Percentiles rank a stretch among this genome's conserved stretches.
Evolutionary conservation across 2,113 vertebrate species (phyloP).

Genomic region (Caranx melampygus): DNA sequence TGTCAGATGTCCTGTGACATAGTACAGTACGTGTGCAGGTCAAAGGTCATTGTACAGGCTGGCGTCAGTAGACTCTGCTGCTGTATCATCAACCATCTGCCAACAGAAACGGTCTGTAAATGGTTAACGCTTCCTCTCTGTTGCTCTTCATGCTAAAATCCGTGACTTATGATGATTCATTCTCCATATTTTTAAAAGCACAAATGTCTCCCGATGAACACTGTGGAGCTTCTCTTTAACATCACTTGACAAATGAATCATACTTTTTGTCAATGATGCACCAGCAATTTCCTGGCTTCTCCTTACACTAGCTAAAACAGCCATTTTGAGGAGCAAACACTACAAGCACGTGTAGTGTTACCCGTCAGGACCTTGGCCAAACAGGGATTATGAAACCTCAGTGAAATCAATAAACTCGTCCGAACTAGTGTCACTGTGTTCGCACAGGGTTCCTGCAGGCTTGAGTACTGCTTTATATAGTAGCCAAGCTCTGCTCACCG

Average conservation of each 20-base stretch:
- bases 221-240: not conserved
- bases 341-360: not conserved
- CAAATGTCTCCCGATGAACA: not conserved
- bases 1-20: not conserved
- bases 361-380: not conserved
- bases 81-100: constrained; percentile 6
- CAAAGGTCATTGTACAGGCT: not conserved
- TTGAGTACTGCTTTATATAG: constrained; percentile 32
- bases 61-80: not conserved
- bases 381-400: not conserved
- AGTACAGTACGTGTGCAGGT: not conserved
- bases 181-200: constrained; percentile 6
- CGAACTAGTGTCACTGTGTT: not conserved
- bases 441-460: not conserved
- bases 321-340: constrained; percentile 8
- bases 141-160: not conserved
- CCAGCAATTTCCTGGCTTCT: not conserved
- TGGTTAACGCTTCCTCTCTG: constrained; percentile 44
- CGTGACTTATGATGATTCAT: not conserved
- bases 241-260: not conserved
- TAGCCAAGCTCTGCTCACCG: not conserved
- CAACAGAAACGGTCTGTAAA: constrained; percentile 41
- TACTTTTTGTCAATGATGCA: not conserved
- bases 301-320: not conserved
- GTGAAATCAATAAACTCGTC: constrained; percentile 12